Conservation (phyloP, 2,113 vertebrate genomes). For the Numida meleagris region DNA sequence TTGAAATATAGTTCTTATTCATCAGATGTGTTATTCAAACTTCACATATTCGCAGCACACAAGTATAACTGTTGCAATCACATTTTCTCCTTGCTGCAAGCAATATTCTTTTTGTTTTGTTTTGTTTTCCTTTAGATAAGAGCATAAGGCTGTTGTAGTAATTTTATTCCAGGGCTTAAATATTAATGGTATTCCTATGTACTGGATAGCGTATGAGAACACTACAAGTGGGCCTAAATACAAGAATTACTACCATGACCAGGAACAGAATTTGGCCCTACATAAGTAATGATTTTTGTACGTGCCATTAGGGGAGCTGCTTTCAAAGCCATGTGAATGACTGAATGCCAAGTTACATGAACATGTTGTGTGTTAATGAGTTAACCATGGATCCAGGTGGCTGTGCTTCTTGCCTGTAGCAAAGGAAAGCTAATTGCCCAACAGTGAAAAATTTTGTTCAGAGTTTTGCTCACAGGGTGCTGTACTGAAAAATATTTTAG, state of each 20-base stretch:
- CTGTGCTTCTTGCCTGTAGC: neutral
- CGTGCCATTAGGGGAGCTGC: neutral
- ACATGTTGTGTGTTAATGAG: neutral
- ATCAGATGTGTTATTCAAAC: neutral
- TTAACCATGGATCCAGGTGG: neutral
- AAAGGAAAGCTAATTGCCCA: neutral
- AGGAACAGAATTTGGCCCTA: neutral
- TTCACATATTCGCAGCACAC: neutral
- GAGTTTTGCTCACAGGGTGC: neutral
- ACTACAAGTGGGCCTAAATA: neutral
- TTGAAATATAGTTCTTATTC: slow-evolving; percentile 43
- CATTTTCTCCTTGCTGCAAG: neutral
- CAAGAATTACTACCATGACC: neutral
- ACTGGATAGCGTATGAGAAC: neutral
- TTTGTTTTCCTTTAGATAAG: neutral
- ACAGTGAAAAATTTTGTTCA: neutral
- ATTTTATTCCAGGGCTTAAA: neutral
- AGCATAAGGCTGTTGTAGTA: neutral
- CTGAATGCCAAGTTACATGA: neutral
- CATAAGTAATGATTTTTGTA: neutral
- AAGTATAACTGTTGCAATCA: neutral
- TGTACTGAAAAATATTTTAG: neutral
- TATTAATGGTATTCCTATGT: neutral
- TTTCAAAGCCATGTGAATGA: neutral
- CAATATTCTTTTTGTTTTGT: neutral